These are phyloP conservation scores for Dysidea cf. avara DNA, from an alignment of 37 sponge, comb jelly and placozoan species.

Conservation along the genomic window DNA sequence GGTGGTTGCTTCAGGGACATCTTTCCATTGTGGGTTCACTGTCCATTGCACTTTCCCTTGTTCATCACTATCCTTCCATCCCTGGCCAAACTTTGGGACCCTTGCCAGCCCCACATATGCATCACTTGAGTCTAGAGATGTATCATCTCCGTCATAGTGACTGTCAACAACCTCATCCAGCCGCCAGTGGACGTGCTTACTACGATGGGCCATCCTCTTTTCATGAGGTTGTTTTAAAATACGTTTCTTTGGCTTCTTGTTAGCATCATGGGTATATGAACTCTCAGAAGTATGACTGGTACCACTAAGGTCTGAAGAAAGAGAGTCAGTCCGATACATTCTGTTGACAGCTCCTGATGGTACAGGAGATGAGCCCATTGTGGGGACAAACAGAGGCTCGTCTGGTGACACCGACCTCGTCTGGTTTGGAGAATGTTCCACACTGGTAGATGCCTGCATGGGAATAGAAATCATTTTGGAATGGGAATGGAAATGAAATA, in stretches of 20 bases:
- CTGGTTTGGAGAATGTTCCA: too few relatives aligned
- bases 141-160: slow-evolving; percentile 28
- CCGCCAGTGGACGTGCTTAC: slow-evolving; percentile 59
- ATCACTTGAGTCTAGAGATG: slow-evolving; percentile 51
- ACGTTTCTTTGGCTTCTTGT: slow-evolving; percentile 56
- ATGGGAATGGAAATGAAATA: too few relatives aligned
- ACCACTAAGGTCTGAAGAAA: slow-evolving; percentile 55
- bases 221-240: slow-evolving; percentile 54
- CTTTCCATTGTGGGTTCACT: too few relatives aligned
- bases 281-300: slow-evolving; percentile 61
- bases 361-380: too few relatives aligned
- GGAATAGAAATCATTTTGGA: too few relatives aligned
- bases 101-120: background rate
- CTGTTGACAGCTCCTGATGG: too few relatives aligned
- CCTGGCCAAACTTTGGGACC: too few relatives aligned
- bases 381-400: too few relatives aligned
- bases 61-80: slow-evolving; percentile 18
- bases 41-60: background rate
- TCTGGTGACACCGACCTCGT: too few relatives aligned
- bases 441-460: too few relatives aligned
- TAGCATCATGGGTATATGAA: slow-evolving; percentile 45
- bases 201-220: background rate
- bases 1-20: too few relatives aligned
- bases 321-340: slow-evolving; percentile 18
- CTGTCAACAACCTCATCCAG: slow-evolving; percentile 1